phyloP scores from a whole-genome alignment of 2,797 vertebrate genomes.

The Oryzias dopingdopingensis region DNA sequence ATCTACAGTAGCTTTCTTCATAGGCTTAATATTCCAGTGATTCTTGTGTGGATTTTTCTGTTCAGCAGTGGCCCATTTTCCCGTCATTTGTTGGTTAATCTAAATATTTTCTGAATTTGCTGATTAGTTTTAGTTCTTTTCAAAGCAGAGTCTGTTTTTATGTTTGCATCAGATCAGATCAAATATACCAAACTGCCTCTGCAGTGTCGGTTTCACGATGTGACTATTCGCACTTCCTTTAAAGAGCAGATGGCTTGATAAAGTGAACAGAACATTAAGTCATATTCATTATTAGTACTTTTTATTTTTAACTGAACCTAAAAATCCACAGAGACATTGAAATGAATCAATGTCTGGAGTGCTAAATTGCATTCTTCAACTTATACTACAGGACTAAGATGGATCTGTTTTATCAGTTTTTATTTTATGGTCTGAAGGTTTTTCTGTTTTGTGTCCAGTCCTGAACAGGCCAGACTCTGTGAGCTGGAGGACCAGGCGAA shows the following conservation, averaged over 20 bases:
- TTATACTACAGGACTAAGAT: too few species aligned
- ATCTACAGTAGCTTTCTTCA: too few species aligned
- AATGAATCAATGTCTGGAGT: too few species aligned
- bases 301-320: too few species aligned
- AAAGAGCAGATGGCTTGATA: too few species aligned
- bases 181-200: not conserved
- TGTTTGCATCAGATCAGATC: too few species aligned
- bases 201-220: not conserved
- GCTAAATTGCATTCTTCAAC: too few species aligned
- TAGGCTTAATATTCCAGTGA: not conserved
- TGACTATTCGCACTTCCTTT: too few species aligned
- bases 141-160: not conserved
- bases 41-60: not conserved
- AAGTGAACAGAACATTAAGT: too few species aligned
- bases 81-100: not conserved
- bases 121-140: slow-evolving; percentile 9
- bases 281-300: too few species aligned
- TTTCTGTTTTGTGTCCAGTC: slow-evolving; percentile 67
- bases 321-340: too few species aligned
- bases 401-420: too few species aligned
- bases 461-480: slow-evolving; percentile 90
- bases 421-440: not conserved
- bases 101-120: slow-evolving; percentile 2
- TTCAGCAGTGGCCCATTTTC: not conserved
- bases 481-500: slow-evolving; percentile 93